Evolutionary conservation across 2,113 vertebrate genomes (phyloP), one percentile per base, ranked within the genome.

Genomic region (Bos indicus): DNA sequence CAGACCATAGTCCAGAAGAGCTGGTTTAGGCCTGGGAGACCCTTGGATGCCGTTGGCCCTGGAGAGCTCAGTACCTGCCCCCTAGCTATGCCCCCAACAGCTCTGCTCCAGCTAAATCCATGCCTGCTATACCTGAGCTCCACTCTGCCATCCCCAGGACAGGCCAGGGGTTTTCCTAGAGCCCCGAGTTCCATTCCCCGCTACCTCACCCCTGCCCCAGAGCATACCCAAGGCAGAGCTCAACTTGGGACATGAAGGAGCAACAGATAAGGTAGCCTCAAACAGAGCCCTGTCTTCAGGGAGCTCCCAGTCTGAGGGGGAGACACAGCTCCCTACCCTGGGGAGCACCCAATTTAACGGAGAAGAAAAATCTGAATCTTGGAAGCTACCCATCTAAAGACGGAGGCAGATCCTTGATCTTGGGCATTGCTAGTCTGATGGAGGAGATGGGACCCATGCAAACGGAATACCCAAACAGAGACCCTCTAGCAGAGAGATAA

Each of bases 111-210:
- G 93, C 48, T 90, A 92, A 67, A 30, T 17, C 36, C 85, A 87
- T 30, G 85, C 48, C 30, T 51, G 40, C 33, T 23, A 6, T 28
- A 12, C 30, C 30, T 25, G 6, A 2, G 23, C 59, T 89, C 48
- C 21, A 43, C 25, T 62, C 82, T 62, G 43, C 19, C n/a, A 1
- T 40, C 48, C 60, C 78, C 74, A 90, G 16, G 71, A 80, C n/a
- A 81, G n/a, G 51, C 56, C 43, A 7, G 3, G 9, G 16, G 25
- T 43, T 19, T 5, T 17, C 59, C 59, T 84, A 1, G 25, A 57
- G 43, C 60, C 59, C 17, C 1, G 33, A 48, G 74, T 17, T 30
- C 7, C 4, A 0, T n/a, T 71, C 67, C n/a, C n/a, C 10, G 0
- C 9, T 71, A 23, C n/a, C n/a, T 40, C 9, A 21, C n/a, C n/a